Evolutionary conservation across 2,888 invertebrate genomes (phyloP), one percentile per base, ranked within the genome.

Genomic region (Xestia sexstrigata): DNA sequence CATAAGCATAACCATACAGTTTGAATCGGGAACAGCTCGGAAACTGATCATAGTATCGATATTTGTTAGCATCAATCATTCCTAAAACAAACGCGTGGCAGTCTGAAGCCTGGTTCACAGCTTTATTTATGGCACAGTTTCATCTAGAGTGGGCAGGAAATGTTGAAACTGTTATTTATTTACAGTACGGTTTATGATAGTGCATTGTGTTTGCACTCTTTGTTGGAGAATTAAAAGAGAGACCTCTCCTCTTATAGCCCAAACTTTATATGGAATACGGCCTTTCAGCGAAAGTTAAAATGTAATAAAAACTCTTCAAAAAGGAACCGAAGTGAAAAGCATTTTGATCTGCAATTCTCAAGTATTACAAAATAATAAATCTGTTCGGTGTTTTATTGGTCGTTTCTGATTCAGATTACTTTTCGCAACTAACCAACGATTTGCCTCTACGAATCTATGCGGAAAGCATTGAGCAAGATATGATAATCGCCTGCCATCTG

Each of bases 51-150:
- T 52, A 74, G 63, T 83, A 78, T 83, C 72, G 81, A 75, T 78
- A 69, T 84, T 84, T 81, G 84, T 73, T 70, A 60, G 65, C 78
- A 84, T 84, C 83, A 78, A 84, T 84, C 81, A 84, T 84, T 60
- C 72, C 70, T 69, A 63, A 78, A 81, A 84, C 78, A 73, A 70
- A 78, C 74, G 74, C 20, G 60, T 60, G 70, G 74, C 81, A 67
- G 49, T 4, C 49, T 52, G 66, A 66, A 70, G 74, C 74, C 70
- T 63, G 65, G 72, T 78, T 78, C 76, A 74, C 45, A 68, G 58
- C 52, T 74, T 63, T 83, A 80, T 83, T 82, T 83, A 82, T 42
- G 55, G 30, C 58, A 17, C n/a, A 60, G 67, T 72, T 65, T 65
- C 71, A 79, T 68, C 69, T 35, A 42, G 74, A 65, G 47, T 45